Evolutionary conservation across 2,888 invertebrate species (phyloP).

Genomic region (Steinernema carpocapsae): DNA sequence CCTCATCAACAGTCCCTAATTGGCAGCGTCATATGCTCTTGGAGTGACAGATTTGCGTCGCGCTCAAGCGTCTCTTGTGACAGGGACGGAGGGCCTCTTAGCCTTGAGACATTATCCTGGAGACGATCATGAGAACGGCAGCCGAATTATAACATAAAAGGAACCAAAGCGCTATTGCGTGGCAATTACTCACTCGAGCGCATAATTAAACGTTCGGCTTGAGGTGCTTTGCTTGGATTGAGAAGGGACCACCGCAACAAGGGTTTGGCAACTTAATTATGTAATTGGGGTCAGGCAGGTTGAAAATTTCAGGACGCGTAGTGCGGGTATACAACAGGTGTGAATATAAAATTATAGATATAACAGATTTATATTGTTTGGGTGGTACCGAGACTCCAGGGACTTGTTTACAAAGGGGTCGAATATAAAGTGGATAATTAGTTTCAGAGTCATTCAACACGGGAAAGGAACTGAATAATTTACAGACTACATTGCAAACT

Average conservation of each 20-base stretch:
- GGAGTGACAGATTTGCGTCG: constrained; percentile 10
- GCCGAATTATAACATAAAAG: constrained; percentile 29
- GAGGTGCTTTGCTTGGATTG: not conserved
- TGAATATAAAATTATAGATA: no score
- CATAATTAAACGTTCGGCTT: constrained; percentile 27
- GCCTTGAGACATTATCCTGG: constrained; percentile 4
- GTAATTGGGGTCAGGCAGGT: not conserved
- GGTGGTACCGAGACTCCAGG: no score
- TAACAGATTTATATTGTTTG: no score
- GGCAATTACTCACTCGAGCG: constrained; percentile 32
- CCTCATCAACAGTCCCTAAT: constrained; percentile 9
- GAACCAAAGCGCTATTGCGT: constrained; percentile 21
- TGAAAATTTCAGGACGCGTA: not conserved
- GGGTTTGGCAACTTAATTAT: not conserved
- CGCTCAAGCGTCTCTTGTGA: not conserved
- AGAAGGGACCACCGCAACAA: not conserved
- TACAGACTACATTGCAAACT: no score
- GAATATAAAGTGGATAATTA: no score
- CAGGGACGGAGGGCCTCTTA: not conserved
- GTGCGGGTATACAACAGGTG: no score
- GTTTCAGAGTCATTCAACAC: no score
- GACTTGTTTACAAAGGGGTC: no score
- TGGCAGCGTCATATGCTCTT: constrained; percentile 28
- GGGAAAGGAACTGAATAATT: no score
- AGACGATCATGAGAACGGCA: constrained; percentile 22